phyloP scores from a whole-genome alignment of 1,140 invertebrate genomes.

The Antheraea mylitta region DNA sequence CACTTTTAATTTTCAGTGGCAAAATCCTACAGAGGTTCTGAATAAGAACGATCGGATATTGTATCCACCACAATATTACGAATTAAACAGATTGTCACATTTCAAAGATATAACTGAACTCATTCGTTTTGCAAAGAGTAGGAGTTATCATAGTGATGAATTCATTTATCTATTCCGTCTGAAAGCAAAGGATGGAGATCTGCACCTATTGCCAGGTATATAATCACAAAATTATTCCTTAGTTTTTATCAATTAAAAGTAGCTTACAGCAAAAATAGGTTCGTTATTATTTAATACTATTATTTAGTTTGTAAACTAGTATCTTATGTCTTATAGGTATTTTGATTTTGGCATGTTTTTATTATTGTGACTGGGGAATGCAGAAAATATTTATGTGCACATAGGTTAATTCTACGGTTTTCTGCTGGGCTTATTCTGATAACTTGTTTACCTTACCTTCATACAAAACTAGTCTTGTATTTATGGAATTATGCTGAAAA shows the following conservation, averaged over 20 bases:
- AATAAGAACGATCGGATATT: conserved; percentile 36
- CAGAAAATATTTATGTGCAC: too few species aligned
- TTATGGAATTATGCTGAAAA: too few species aligned
- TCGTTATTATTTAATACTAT: too few species aligned
- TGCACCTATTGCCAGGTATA: conserved; percentile 56
- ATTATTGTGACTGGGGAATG: too few species aligned
- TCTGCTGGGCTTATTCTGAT: conserved; percentile 14
- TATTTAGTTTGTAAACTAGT: too few species aligned
- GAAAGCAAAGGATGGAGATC: conserved; percentile 50
- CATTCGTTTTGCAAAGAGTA: conserved; percentile 47
- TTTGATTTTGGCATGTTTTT: too few species aligned
- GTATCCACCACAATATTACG: conserved; percentile 62
- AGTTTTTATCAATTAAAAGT: conserved; percentile 48
- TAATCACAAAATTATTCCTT: too few species aligned
- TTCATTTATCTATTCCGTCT: conserved; percentile 45
- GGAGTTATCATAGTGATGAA: conserved; percentile 43
- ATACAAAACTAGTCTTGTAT: too few species aligned
- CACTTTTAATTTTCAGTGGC: conserved; percentile 43
- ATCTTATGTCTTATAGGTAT: too few species aligned
- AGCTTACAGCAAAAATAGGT: conserved; percentile 44
- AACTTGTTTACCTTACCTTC: too few species aligned
- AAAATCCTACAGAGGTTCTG: conserved; percentile 41
- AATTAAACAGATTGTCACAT: conserved; percentile 45
- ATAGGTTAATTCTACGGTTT: conserved; percentile 22
- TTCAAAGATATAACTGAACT: conserved; percentile 44